Evolutionary conservation across 2,797 vertebrate species (phyloP).

Genomic region (Gymnothorax reevesii): DNA sequence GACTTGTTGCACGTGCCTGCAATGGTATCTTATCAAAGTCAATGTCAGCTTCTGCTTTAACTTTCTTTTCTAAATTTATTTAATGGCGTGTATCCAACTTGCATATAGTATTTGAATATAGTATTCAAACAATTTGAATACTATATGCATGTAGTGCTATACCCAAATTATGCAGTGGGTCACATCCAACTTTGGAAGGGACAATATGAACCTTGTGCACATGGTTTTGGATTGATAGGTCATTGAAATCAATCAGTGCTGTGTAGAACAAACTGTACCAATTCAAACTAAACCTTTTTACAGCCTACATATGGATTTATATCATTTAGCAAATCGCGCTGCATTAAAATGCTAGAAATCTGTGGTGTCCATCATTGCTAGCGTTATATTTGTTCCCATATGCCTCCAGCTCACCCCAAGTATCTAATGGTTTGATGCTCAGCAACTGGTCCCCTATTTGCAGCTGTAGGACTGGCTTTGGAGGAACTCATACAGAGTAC

Average conservation of each 20-base stretch:
- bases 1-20: neutral
- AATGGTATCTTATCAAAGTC: neutral
- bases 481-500: neutral
- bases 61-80: neutral
- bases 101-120: too few relatives aligned
- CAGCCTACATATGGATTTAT: neutral
- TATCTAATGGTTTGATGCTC: conserved; percentile 27
- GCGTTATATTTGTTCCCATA: conserved; percentile 20
- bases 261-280: neutral
- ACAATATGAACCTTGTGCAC: neutral
- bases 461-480: conserved; percentile 20
- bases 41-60: neutral
- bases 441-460: conserved; percentile 40
- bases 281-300: neutral
- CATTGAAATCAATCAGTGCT: neutral
- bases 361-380: conserved; percentile 19
- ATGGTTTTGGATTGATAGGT: neutral
- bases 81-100: neutral
- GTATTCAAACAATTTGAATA: neutral
- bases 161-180: too few relatives aligned
- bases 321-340: neutral
- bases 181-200: neutral
- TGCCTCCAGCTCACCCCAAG: conserved; percentile 20
- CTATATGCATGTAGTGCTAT: neutral
- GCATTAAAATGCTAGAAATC: neutral